Evolutionary conservation across 2,113 vertebrate species (phyloP).

Genomic region (Hipposideros armiger): DNA sequence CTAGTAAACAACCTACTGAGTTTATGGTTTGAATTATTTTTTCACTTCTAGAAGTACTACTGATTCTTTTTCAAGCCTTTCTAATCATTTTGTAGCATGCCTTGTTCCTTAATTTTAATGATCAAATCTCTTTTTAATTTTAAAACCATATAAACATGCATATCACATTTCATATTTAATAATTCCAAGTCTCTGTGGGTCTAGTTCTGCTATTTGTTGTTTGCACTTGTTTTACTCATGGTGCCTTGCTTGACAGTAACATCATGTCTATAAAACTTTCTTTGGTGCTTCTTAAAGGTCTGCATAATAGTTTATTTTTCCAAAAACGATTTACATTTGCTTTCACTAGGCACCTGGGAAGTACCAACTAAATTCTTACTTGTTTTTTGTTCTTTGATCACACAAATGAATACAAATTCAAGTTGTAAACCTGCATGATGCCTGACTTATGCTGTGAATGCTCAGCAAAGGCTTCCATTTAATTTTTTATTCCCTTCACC

Average conservation of each 20-base stretch:
- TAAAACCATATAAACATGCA: not conserved
- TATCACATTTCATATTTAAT: not conserved
- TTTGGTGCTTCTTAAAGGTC: not conserved
- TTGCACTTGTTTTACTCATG: not conserved
- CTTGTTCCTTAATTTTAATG: not conserved
- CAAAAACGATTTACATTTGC: not conserved
- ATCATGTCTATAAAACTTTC: not conserved
- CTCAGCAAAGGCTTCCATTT: not conserved
- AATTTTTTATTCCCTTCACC: not conserved
- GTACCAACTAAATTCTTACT: not conserved
- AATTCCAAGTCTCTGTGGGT: not conserved
- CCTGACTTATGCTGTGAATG: not conserved
- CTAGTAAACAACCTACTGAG: not conserved
- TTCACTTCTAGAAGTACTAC: not conserved
- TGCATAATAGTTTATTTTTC: not conserved
- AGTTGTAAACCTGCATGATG: not conserved
- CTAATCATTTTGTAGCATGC: not conserved
- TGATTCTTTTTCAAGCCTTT: not conserved
- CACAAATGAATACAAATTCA: not conserved
- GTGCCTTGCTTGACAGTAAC: not conserved
- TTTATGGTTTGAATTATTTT: conserved; percentile 34
- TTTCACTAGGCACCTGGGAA: not conserved
- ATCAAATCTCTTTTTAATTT: not conserved
- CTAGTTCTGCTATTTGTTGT: conserved; percentile 17
- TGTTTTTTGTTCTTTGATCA: not conserved